phyloP scores from a whole-genome alignment of 2,888 invertebrate genomes.

The Resseliella maxima region DNA sequence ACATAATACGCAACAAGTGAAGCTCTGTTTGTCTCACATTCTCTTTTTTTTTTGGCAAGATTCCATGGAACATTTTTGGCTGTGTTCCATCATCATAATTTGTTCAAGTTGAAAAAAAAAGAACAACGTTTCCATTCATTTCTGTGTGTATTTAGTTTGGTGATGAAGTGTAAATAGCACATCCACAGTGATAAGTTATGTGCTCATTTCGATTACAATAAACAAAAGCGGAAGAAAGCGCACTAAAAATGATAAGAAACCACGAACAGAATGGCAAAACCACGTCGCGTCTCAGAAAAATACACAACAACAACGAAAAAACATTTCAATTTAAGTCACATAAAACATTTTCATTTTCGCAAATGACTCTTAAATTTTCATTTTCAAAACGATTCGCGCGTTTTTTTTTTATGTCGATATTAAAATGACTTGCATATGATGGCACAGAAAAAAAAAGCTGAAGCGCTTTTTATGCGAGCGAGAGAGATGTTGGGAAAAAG shows the following conservation, averaged over 20 bases:
- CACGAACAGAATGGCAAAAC: neutral
- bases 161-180: neutral
- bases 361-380: neutral
- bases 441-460: neutral
- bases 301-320: neutral
- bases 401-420: slow-evolving; percentile 27
- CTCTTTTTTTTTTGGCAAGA: slow-evolving; percentile 36
- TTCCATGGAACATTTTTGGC: slow-evolving; percentile 9
- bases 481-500: neutral
- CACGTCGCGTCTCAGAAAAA: neutral
- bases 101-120: too few relatives aligned
- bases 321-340: slow-evolving; percentile 20
- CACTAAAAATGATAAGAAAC: slow-evolving; percentile 41
- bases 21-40: neutral
- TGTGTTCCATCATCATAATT: neutral
- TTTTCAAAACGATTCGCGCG: neutral
- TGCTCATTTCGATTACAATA: neutral
- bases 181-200: neutral
- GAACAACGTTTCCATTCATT: neutral
- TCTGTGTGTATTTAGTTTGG: neutral
- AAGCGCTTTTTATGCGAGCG: neutral
- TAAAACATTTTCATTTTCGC: slow-evolving; percentile 28
- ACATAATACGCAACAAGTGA: neutral
- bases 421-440: neutral
- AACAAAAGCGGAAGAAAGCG: neutral